Evolutionary conservation across 2,797 vertebrate species (phyloP).

Genomic region (Iguana delicatissima): DNA sequence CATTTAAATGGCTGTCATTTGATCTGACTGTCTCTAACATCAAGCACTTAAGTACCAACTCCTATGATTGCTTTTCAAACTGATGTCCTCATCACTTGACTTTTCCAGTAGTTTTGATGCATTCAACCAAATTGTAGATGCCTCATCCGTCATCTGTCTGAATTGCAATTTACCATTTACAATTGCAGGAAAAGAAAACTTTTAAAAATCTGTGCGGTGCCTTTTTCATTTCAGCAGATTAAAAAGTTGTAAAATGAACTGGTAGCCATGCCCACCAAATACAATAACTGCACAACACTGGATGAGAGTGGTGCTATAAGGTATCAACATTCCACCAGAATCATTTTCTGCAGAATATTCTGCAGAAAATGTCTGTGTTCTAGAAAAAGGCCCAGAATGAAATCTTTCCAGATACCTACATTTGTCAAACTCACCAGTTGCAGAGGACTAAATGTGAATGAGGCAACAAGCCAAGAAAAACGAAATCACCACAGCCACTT

Average conservation of each 20-base stretch:
- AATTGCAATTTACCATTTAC: neutral
- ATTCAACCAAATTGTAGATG: neutral
- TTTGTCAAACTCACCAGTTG: too few relatives aligned
- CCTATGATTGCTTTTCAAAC: neutral
- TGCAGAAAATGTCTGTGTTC: too few relatives aligned
- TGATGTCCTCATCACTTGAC: neutral
- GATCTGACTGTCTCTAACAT: slow-evolving; percentile 31
- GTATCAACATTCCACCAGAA: too few relatives aligned
- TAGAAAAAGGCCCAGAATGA: too few relatives aligned
- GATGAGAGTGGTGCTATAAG: too few relatives aligned
- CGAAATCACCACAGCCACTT: too few relatives aligned
- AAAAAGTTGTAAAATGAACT: neutral
- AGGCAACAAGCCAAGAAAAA: too few relatives aligned
- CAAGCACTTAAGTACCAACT: neutral
- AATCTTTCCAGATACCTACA: too few relatives aligned
- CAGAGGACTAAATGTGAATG: too few relatives aligned
- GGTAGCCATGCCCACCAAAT: too few relatives aligned
- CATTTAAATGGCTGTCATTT: slow-evolving; percentile 18
- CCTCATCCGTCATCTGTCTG: neutral
- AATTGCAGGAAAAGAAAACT: neutral
- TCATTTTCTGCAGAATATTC: too few relatives aligned
- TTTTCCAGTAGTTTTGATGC: neutral
- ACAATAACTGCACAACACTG: too few relatives aligned
- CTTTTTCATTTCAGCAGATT: neutral
- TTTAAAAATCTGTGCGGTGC: neutral